Percentiles rank a stretch among this genome's conserved stretches.
phyloP scores from a whole-genome alignment of 1,140 invertebrate species.

The Drosophila subobscura region DNA sequence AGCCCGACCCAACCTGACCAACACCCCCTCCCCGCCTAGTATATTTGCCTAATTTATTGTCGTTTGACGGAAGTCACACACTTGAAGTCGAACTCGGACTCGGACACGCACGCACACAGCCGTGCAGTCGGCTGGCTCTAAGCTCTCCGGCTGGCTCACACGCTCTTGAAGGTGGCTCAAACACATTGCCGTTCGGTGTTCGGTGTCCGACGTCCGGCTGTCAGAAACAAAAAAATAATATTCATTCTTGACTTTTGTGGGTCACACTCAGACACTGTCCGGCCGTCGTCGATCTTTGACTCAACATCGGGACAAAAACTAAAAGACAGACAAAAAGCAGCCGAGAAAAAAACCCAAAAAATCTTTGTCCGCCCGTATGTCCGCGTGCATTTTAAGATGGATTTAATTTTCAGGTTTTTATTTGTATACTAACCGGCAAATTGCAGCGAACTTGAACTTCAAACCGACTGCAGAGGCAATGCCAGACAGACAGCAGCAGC shows the following conservation, averaged over 20 bases:
- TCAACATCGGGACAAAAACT: constrained; percentile 24
- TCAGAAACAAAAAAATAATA: constrained; percentile 70
- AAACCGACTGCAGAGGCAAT: constrained; percentile 61
- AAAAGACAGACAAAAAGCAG: not conserved
- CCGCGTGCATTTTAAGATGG: constrained; percentile 43
- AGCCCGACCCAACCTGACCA: no score
- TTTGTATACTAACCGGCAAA: constrained; percentile 43
- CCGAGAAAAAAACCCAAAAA: constrained; percentile 1
- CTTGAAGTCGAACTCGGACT: not conserved
- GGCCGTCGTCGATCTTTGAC: constrained; percentile 22
- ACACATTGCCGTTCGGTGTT: constrained; percentile 10
- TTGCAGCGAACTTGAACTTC: constrained; percentile 81
- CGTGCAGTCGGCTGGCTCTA: not conserved
- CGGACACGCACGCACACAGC: constrained; percentile 20
- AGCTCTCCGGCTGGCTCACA: no score
- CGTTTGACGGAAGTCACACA: constrained; percentile 75
- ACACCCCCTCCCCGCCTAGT: not conserved
- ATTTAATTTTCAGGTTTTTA: constrained; percentile 48
- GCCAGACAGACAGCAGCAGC: constrained; percentile 25
- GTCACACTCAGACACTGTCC: constrained; percentile 39
- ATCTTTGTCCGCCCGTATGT: not conserved
- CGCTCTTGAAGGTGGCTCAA: constrained; percentile 49
- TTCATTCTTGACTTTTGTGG: constrained; percentile 79
- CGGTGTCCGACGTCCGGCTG: constrained; percentile 1
- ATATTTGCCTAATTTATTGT: constrained; percentile 77